phyloP scores from a whole-genome alignment of 2,888 invertebrate genomes.

The Globia sparganii region DNA sequence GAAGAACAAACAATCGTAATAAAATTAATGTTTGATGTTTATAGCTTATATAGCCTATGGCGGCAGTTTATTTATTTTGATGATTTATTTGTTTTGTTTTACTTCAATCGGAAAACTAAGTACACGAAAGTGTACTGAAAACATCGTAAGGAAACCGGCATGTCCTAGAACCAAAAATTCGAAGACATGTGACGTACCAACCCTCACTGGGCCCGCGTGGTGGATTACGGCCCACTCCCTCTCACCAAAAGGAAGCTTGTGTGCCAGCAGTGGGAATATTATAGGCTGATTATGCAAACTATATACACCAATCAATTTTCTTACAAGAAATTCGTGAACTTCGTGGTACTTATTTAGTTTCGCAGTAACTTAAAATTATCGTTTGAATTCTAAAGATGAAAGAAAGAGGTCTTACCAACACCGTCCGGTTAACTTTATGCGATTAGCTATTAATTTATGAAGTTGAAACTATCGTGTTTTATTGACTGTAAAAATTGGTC shows the following conservation, averaged over 20 bases:
- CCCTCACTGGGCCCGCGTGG: background rate
- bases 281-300: background rate
- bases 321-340: background rate
- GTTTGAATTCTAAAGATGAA: background rate
- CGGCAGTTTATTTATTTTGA: conserved; percentile 7
- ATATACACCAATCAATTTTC: background rate
- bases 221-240: background rate
- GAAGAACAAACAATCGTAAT: conserved; percentile 25
- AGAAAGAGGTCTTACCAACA: background rate
- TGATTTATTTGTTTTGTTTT: background rate
- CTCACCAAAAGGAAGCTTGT: background rate
- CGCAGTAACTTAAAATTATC: background rate
- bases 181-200: background rate
- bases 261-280: background rate
- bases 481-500: background rate
- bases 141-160: background rate
- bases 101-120: background rate
- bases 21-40: conserved; percentile 23
- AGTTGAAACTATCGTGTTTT: background rate
- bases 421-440: background rate
- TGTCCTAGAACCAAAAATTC: background rate
- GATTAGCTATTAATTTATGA: conserved; percentile 3
- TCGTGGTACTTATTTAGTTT: background rate
- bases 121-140: background rate
- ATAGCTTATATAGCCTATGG: too few relatives aligned